Evolutionary conservation across 2,888 invertebrate species (phyloP), one percentile per base, ranked within the genome.

Genomic region (Sycophila texana): DNA sequence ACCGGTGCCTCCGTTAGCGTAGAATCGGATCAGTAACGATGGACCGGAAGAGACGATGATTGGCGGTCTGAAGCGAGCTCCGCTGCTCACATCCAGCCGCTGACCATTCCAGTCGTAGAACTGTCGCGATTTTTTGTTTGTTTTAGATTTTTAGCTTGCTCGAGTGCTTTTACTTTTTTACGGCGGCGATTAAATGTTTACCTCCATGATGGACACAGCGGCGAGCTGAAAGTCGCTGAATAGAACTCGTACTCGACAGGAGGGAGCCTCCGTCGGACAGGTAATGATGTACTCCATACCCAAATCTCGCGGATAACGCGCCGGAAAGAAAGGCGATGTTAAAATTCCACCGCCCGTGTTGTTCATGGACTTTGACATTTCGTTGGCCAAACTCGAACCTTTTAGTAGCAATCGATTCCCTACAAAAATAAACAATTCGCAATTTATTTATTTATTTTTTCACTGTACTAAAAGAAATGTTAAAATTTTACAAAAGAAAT

Each of bases 211-310:
- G 0, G 95, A 94, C 18, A 93, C 92, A 13, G 93, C 88, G 0
- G 94, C 93, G 81, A 95, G 88, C 84, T 94, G 93, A 86, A 94
- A 95, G 88, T 95, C 95, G 1, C 93, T 93, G 85, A 95, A 95
- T 79, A 94, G 91, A 63, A 95, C 87, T 72, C 92, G 92, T 47
- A 95, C 92, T 66, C 92, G 91, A 84, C 94, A 94, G 49, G 91
- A 86, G 0, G 87, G 83, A 2, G 89, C 91, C 65, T 92, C 91
- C 66, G 89, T 89, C 51, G 92, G 91, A 84, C 94, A 95, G 51
- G 92, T 92, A 18, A 95, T 91, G 39, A 94, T 91, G 84, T 94
- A 93, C 86, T 95, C 94, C 75, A 93, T 91, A 60, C 93, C 93
- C 84, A 94, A 91, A 86, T 95, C 95, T 57, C 93, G 91, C 0